Evolutionary conservation across 2,797 vertebrate species (phyloP), one percentile per base, ranked within the genome.

Genomic region (Myotis pilosus): DNA sequence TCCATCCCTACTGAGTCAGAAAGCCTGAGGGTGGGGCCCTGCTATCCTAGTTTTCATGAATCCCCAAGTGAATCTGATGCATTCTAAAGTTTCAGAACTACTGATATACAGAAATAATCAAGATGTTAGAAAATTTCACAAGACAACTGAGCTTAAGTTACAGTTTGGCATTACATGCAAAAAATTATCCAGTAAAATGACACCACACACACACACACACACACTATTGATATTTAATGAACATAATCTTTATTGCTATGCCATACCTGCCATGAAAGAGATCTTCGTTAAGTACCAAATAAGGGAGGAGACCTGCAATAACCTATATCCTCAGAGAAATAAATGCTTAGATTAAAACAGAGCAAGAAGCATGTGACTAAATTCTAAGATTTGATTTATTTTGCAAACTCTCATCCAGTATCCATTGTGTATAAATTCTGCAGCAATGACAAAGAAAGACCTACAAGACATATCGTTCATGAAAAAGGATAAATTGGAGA

Each of bases 281-380:
- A 69, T 25, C 28, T 79, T 87, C 17, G 55, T 72, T 90, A 89
- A 91, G 33, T 72, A 62, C 8, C 51, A 85, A 92, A 79, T 79
- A 85, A n/a, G 30, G 95, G 17, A 87, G 13, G 7, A 80, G 12
- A 47, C 1, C 17, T 9, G 6, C 53, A 47, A 64, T 60, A 78
- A 64, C 3, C n/a, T 82, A 20, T 38, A 51, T 28, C 5, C 17
- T 87, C 5, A 22, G 23, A 81, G 36, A 82, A 76, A 57, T 10
- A 95, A 96, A 87, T 86, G 41, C 6, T 95, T 80, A 83, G 23
- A 78, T 51, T 36, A 94, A 92, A 87, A 86, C 23, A 57, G 79
- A 87, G 2, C 1, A 74, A 95, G 17, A 28, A 68, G 0, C 19
- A 82, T 57, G 36, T 69, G 17, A 85, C 2, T 83, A 7, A 94